Conservation (phyloP, 2,888 invertebrate genomes). For the Caenorhabditis angaria region DNA sequence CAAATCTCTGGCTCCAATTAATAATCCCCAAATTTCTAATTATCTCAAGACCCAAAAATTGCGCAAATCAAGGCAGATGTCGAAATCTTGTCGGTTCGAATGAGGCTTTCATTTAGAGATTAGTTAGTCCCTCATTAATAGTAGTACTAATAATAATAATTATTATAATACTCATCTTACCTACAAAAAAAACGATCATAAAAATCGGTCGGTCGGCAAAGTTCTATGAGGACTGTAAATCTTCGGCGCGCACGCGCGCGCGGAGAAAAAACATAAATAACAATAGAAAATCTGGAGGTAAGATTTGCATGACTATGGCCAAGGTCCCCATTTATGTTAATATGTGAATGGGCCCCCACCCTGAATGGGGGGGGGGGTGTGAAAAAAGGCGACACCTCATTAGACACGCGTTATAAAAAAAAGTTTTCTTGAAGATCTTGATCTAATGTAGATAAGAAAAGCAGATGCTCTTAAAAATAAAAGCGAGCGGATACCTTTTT, state of each 20-base stretch:
- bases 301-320: background rate
- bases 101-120: constrained; percentile 1
- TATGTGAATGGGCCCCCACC: too few species aligned
- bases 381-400: background rate
- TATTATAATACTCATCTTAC: background rate
- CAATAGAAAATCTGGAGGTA: background rate
- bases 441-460: too few species aligned
- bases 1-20: background rate
- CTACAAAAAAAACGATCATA: background rate
- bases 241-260: background rate
- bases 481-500: too few species aligned
- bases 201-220: background rate
- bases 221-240: background rate
- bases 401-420: background rate
- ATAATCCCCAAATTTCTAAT: background rate
- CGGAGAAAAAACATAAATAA: background rate
- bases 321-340: constrained; percentile 1
- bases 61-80: background rate
- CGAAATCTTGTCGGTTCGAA: background rate
- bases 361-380: too few species aligned
- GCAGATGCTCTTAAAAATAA: too few species aligned
- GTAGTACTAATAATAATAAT: background rate
- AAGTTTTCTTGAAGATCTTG: background rate
- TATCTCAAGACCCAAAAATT: background rate
- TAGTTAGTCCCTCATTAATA: background rate